Percentiles rank a stretch among this genome's conserved stretches.
phyloP scores from a whole-genome alignment of 2,797 vertebrate species.

The Synanceia verrucosa region DNA sequence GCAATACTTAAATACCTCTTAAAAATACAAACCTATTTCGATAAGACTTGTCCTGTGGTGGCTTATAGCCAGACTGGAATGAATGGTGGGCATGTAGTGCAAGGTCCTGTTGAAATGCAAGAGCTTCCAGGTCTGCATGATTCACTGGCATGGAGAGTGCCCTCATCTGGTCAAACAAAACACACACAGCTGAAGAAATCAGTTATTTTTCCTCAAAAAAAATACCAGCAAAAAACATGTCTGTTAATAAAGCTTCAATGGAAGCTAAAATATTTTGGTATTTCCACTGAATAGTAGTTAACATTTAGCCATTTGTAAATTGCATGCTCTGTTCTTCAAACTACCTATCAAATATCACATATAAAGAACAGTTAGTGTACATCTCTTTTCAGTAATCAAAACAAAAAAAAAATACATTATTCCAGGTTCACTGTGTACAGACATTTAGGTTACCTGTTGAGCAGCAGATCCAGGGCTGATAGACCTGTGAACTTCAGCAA shows the following conservation, averaged over 20 bases:
- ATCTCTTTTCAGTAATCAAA: not conserved
- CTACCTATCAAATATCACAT: not conserved
- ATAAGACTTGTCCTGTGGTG: conserved; percentile 87
- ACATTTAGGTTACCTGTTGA: conserved; percentile 82
- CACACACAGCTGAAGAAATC: not conserved
- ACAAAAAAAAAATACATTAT: not conserved
- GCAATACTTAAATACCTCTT: not conserved
- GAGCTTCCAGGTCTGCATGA: conserved; percentile 89
- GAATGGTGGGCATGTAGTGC: conserved; percentile 87
- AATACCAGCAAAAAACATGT: no score
- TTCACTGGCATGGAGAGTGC: conserved; percentile 86
- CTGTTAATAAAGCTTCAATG: no score
- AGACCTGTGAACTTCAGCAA: conserved; percentile 88
- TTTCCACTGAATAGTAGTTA: no score
- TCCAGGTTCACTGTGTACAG: not conserved
- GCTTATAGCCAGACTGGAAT: conserved; percentile 90
- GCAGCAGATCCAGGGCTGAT: conserved; percentile 86
- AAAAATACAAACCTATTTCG: conserved; percentile 85
- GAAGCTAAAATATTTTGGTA: no score
- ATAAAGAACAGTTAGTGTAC: not conserved
- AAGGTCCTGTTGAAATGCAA: conserved; percentile 91
- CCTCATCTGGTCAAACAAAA: conserved; percentile 84
- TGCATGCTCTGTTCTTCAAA: not conserved
- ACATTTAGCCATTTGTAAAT: no score
- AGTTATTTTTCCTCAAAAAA: not conserved